Evolutionary conservation across 2,888 invertebrate species (phyloP).

Genomic region (Ennomos quercinarius): DNA sequence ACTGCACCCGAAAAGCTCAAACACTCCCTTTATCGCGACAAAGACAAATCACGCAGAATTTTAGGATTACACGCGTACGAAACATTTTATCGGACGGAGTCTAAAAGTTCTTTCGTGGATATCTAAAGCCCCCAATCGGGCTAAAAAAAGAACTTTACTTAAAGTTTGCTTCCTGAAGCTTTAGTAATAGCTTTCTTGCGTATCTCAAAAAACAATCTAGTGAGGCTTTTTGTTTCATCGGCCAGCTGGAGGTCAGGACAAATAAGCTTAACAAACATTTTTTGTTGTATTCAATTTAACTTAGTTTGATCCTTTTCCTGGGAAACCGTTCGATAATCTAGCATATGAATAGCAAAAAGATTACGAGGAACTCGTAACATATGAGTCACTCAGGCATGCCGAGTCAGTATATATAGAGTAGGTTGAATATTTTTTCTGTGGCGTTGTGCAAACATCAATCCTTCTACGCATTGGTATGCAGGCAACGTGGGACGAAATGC

Average conservation of each 20-base stretch:
- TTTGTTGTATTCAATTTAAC: neutral
- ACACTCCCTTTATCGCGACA: slow-evolving; percentile 61
- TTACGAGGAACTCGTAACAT: slow-evolving; percentile 14
- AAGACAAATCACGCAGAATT: slow-evolving; percentile 75
- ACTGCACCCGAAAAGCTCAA: slow-evolving; percentile 51
- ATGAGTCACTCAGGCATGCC: slow-evolving; percentile 41
- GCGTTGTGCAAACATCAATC: slow-evolving; percentile 75
- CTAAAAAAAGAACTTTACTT: slow-evolving; percentile 65
- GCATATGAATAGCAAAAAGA: neutral
- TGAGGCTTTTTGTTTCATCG: slow-evolving; percentile 22
- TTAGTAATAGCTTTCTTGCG: slow-evolving; percentile 62
- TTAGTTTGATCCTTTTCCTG: neutral
- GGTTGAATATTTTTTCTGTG: slow-evolving; percentile 57
- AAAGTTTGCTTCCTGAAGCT: slow-evolving; percentile 68
- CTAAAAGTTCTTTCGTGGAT: slow-evolving; percentile 68
- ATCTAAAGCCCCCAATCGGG: slow-evolving; percentile 72
- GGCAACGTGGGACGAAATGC: slow-evolving; percentile 77
- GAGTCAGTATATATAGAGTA: slow-evolving; percentile 42
- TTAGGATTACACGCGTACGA: slow-evolving; percentile 73
- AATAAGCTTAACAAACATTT: slow-evolving; percentile 7
- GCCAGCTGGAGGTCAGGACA: slow-evolving; percentile 11
- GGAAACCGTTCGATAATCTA: slow-evolving; percentile 1
- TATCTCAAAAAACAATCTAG: slow-evolving; percentile 33
- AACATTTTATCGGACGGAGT: slow-evolving; percentile 73
- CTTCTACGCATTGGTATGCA: slow-evolving; percentile 81